Base-by-base conservation (phyloP, 2,888 invertebrate species). In the Melanargia galathea region DNA sequence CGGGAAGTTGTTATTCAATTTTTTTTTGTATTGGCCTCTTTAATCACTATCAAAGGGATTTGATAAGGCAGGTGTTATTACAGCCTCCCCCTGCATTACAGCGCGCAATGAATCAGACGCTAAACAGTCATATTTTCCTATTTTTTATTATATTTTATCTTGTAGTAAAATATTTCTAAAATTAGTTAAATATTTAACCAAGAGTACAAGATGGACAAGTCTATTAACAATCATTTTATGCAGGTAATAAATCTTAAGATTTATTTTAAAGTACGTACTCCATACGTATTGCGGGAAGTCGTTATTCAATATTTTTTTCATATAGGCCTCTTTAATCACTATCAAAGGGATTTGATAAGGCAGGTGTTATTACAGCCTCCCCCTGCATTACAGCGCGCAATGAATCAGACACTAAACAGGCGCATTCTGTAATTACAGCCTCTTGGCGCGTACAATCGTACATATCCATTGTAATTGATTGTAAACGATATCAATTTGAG, bases 371-470 rank as follows among this genome's bases (percentile, higher is more conserved):
- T 59, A 59, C 59, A 51, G 26, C 7, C 33, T 46, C 35, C 45
- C 48, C 48, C 48, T 24, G 35, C 55, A 64, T 66, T 63, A 64
- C 54, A 43, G 35, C 43, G 57, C 48, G 63, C 72, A 71, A 81
- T 82, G 79, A 81, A 83, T 82, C 82, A 82, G 70, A 57, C 57
- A 73, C 74, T 81, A 81, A 82, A 77, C 79, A 81, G 66, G 64
- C 57, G 58, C 48, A 24, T 59, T 67, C 60, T 54, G 77, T 77
- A 76, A 80, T 82, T 81, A 76, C 77, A 62, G 72, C 72, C 75
- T 74, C 71, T 73, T 67, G 72, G 70, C 70, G 67, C 60, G 66
- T 66, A n/a, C n/a, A n/a, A n/a, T n/a, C n/a, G n/a, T n/a, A n/a
- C n/a, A n/a, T n/a, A 71, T 73, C 68, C 68, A 68, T 74, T 76